These are phyloP conservation scores for Calliopsis andreniformis DNA, from an alignment of 1,140 invertebrate species.

Conservation along the genomic window DNA sequence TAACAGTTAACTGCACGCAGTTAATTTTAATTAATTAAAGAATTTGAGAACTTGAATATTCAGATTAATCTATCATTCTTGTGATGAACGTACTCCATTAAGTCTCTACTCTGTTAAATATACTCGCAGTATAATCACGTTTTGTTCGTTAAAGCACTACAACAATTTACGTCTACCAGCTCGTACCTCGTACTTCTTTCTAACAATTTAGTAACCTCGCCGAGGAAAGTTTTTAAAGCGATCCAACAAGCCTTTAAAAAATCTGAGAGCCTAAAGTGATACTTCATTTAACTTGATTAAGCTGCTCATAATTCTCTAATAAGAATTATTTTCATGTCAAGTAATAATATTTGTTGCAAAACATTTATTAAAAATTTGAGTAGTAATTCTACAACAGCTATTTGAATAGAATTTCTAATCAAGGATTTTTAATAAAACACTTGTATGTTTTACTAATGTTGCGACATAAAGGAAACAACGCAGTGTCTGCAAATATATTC, in stretches of 20 bases:
- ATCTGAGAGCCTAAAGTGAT: too few relatives aligned
- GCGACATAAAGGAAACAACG: conserved; percentile 10
- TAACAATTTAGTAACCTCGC: conserved; percentile 21
- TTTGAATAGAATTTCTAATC: not conserved
- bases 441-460: not conserved
- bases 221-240: not conserved
- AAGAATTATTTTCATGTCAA: too few relatives aligned
- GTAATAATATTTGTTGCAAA: too few relatives aligned
- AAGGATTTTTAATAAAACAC: not conserved
- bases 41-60: not conserved
- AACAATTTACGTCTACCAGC: not conserved
- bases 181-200: not conserved
- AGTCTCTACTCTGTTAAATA: not conserved
- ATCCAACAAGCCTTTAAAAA: not conserved
- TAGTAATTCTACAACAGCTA: too few relatives aligned
- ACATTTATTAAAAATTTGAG: too few relatives aligned
- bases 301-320: too few relatives aligned
- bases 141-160: not conserved
- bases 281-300: too few relatives aligned
- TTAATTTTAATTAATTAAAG: too few relatives aligned
- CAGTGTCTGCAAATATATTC: conserved; percentile 2
- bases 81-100: not conserved
- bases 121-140: not conserved
- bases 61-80: not conserved
- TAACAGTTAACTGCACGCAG: too few relatives aligned